phyloP scores from a whole-genome alignment of 2,113 vertebrate species.

The Tragelaphus strepsiceros region DNA sequence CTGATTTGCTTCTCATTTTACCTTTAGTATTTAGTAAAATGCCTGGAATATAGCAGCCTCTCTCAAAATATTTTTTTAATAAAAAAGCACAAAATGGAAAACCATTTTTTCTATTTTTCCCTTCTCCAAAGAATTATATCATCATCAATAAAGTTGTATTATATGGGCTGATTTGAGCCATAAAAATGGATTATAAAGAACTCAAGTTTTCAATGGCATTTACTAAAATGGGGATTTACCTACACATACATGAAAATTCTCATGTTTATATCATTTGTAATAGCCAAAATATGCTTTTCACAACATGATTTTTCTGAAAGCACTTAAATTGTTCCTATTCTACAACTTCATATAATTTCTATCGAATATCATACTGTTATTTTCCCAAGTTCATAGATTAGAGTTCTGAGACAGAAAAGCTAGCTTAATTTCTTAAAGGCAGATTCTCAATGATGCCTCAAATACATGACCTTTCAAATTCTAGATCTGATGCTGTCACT shows the following conservation, averaged over 20 bases:
- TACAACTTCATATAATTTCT: neutral
- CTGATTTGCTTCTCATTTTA: neutral
- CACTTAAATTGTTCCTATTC: neutral
- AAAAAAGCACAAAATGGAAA: neutral
- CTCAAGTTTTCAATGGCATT: neutral
- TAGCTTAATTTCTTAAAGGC: conserved; percentile 6
- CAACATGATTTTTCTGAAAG: neutral
- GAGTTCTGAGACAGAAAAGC: neutral
- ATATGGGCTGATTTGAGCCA: neutral
- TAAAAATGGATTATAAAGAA: neutral
- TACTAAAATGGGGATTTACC: neutral
- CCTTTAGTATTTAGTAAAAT: neutral
- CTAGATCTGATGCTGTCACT: neutral
- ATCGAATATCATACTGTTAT: neutral
- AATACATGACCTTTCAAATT: neutral
- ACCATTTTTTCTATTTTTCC: neutral
- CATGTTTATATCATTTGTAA: neutral
- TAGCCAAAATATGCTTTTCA: neutral
- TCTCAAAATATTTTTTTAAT: neutral
- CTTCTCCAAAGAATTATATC: neutral
- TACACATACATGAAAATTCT: neutral
- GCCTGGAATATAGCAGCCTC: neutral
- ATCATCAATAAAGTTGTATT: neutral
- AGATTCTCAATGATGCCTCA: neutral
- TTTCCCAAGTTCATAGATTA: neutral